Evolutionary conservation across 2,888 invertebrate species (phyloP).

Genomic region (Trissolcus brochymenae): DNA sequence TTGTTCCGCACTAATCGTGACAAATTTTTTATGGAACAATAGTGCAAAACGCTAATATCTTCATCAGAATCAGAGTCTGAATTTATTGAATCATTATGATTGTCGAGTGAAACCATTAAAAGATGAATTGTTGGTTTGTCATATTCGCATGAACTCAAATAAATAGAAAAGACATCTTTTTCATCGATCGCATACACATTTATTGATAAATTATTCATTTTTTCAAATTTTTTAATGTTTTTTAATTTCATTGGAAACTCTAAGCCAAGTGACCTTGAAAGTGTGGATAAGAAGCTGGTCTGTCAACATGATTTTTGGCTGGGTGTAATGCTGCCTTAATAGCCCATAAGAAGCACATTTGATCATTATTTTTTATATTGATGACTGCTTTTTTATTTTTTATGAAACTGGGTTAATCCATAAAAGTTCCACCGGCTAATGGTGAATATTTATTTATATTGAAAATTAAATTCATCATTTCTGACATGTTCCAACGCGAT

Average conservation of each 20-base stretch:
- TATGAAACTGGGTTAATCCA: neutral
- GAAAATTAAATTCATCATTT: too few relatives aligned
- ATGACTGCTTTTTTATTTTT: neutral
- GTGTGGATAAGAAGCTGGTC: neutral
- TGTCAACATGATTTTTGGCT: neutral
- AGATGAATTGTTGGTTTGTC: slow-evolving; percentile 10
- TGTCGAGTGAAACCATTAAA: too few relatives aligned
- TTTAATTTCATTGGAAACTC: slow-evolving; percentile 17
- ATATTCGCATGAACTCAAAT: neutral
- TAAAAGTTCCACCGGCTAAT: too few relatives aligned
- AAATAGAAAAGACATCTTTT: slow-evolving; percentile 4
- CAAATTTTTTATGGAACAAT: slow-evolving; percentile 3
- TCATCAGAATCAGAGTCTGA: neutral
- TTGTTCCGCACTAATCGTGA: neutral
- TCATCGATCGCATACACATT: slow-evolving; percentile 11
- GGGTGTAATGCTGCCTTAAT: neutral
- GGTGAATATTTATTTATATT: too few relatives aligned
- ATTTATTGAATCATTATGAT: too few relatives aligned
- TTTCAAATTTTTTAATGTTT: slow-evolving; percentile 21
- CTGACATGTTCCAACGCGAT: too few relatives aligned
- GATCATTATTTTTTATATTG: neutral
- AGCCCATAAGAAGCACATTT: neutral
- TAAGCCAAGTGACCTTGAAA: neutral
- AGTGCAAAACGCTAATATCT: neutral
- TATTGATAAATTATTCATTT: slow-evolving; percentile 22